Conservation (phyloP, 2,888 invertebrate species). For the Pristionchus arcanus region DNA sequence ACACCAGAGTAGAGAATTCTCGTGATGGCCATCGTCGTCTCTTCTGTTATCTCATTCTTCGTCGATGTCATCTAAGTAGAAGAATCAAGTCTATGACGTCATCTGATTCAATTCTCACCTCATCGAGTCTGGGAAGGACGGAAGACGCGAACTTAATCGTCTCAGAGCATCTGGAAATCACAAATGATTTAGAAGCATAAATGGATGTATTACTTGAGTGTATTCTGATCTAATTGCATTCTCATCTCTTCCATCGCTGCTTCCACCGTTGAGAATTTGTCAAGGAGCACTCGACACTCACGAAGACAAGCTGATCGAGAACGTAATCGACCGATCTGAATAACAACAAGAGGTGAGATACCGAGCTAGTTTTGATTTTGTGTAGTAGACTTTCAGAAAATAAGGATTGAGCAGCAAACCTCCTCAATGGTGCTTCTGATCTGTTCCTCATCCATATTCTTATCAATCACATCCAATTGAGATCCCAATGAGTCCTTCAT, state of each 20-base stretch:
- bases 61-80: not conserved
- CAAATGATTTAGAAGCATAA: not conserved
- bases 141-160: constrained; percentile 3
- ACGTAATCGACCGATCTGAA: constrained; percentile 8
- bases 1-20: not conserved
- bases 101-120: not conserved
- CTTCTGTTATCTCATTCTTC: constrained; percentile 8
- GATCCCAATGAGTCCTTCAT: constrained; percentile 53
- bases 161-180: not conserved
- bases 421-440: constrained; percentile 15
- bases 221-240: not conserved
- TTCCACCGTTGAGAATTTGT: constrained; percentile 46
- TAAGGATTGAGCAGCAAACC: not conserved
- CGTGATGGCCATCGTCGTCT: not conserved
- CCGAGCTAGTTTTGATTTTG: too few relatives aligned
- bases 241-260: constrained; percentile 38
- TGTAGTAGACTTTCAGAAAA: too few relatives aligned
- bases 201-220: not conserved
- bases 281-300: constrained; percentile 29
- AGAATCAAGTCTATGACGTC: not conserved
- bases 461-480: constrained; percentile 43
- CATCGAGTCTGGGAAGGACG: not conserved
- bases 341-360: not conserved
- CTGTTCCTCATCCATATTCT: constrained; percentile 36
- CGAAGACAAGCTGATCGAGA: constrained; percentile 11